Conservation (phyloP, 2,888 invertebrate genomes). For the Campopleginae sp. region DNA sequence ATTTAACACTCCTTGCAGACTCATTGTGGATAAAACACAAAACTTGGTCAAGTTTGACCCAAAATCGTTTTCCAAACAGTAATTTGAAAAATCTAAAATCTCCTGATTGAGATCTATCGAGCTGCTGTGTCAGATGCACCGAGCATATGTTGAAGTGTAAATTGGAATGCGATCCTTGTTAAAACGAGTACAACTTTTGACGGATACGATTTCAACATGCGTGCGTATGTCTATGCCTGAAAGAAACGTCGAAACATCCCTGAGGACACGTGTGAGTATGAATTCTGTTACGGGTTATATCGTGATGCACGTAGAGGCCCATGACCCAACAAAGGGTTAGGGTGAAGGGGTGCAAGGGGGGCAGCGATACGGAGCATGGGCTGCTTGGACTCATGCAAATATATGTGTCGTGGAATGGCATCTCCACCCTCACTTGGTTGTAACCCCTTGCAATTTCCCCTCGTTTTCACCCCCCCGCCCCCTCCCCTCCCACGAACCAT, state of each 20-base stretch:
- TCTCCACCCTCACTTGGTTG: slow-evolving; percentile 65
- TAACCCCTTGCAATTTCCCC: slow-evolving; percentile 70
- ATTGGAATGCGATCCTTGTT: slow-evolving; percentile 6
- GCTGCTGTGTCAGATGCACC: not conserved
- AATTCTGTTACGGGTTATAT: slow-evolving; percentile 51
- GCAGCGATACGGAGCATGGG: slow-evolving; percentile 39
- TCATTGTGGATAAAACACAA: not conserved
- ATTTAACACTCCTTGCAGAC: too few relatives aligned
- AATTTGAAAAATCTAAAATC: not conserved
- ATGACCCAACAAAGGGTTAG: slow-evolving; percentile 45
- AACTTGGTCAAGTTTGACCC: not conserved
- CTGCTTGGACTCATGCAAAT: slow-evolving; percentile 71
- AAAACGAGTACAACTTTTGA: slow-evolving; percentile 1
- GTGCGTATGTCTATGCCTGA: not conserved
- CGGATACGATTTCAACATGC: not conserved
- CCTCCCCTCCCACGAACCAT: slow-evolving; percentile 40
- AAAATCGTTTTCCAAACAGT: not conserved
- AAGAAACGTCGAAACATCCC: slow-evolving; percentile 5
- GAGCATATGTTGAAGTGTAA: not conserved
- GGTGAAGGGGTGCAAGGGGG: slow-evolving; percentile 15
- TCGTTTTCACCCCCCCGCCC: slow-evolving; percentile 51
- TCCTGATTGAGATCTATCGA: not conserved
- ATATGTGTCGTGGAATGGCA: slow-evolving; percentile 73
- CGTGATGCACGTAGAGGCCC: slow-evolving; percentile 32
- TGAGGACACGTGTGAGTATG: slow-evolving; percentile 41